These are phyloP conservation scores for Papilio xuthus DNA, from an alignment of 1,140 invertebrate genomes.

Conservation along the genomic window DNA sequence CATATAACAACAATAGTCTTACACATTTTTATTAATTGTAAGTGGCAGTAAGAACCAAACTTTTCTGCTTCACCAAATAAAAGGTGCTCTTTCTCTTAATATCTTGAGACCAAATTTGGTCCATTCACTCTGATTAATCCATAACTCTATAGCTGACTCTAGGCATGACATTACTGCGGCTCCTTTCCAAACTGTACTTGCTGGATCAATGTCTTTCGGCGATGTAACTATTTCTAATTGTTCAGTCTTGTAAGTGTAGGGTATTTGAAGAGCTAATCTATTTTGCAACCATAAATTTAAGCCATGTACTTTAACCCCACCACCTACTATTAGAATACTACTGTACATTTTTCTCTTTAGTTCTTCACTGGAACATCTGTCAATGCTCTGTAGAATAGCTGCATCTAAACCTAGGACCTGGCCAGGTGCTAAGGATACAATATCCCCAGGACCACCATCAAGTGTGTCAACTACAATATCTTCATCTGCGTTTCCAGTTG, in stretches of 20 bases:
- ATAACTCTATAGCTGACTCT: constrained; percentile 96
- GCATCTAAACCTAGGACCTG: constrained; percentile 94
- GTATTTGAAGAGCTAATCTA: constrained; percentile 91
- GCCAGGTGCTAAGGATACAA: constrained; percentile 86
- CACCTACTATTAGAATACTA: constrained; percentile 95
- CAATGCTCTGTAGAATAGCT: constrained; percentile 95
- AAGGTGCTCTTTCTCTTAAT: constrained; percentile 92
- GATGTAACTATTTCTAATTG: constrained; percentile 91
- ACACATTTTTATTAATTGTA: neutral
- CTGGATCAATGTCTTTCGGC: constrained; percentile 94
- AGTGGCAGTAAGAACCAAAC: neutral
- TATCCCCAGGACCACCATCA: constrained; percentile 83
- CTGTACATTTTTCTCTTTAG: constrained; percentile 97
- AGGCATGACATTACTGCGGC: constrained; percentile 95
- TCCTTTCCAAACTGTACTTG: constrained; percentile 96
- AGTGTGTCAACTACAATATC: constrained; percentile 91
- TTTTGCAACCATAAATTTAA: constrained; percentile 95
- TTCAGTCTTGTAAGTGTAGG: constrained; percentile 89
- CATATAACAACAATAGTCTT: constrained; percentile 7
- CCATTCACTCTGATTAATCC: constrained; percentile 95
- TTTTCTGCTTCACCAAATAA: constrained; percentile 79
- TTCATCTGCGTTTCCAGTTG: constrained; percentile 84
- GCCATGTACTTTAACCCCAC: constrained; percentile 93
- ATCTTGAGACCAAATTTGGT: constrained; percentile 91
- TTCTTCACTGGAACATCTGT: constrained; percentile 93